Conservation (phyloP, 2,888 invertebrate species). For the Ectobius pallidus region DNA sequence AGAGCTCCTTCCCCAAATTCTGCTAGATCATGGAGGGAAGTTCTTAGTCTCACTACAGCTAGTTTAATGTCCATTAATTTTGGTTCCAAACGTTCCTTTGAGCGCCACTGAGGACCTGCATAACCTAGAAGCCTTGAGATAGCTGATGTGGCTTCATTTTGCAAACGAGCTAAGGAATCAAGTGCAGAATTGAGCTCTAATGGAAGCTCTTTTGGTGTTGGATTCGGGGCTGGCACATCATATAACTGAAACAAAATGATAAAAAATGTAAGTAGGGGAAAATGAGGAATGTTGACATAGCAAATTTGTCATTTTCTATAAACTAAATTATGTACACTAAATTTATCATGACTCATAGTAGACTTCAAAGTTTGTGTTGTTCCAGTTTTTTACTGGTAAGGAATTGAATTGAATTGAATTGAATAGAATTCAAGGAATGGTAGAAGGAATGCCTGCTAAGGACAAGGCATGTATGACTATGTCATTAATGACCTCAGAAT, state of each 20-base stretch:
- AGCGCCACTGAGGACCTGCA: constrained; percentile 79
- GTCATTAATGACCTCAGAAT: too few species aligned
- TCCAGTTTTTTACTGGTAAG: too few species aligned
- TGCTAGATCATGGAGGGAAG: constrained; percentile 83
- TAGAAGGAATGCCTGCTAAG: too few species aligned
- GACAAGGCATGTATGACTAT: too few species aligned
- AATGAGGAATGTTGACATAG: too few species aligned
- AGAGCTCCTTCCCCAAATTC: constrained; percentile 89
- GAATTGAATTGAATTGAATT: too few species aligned
- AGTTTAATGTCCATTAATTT: constrained; percentile 81
- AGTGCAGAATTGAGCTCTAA: constrained; percentile 77
- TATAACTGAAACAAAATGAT: constrained; percentile 58
- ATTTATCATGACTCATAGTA: too few species aligned
- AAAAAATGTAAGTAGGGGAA: neutral
- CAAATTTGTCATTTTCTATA: too few species aligned
- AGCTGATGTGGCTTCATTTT: constrained; percentile 81
- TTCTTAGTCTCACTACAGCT: constrained; percentile 76
- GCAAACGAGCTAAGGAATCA: constrained; percentile 74
- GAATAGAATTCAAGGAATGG: too few species aligned
- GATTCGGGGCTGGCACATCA: constrained; percentile 58
- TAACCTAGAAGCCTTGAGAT: constrained; percentile 79
- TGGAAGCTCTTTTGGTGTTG: constrained; percentile 66
- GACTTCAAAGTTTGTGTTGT: too few species aligned
- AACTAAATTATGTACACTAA: too few species aligned
- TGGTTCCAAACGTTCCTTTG: constrained; percentile 76